These are phyloP conservation scores for Pterois miles DNA, from an alignment of 2,797 vertebrate species.

Conservation along the genomic window DNA sequence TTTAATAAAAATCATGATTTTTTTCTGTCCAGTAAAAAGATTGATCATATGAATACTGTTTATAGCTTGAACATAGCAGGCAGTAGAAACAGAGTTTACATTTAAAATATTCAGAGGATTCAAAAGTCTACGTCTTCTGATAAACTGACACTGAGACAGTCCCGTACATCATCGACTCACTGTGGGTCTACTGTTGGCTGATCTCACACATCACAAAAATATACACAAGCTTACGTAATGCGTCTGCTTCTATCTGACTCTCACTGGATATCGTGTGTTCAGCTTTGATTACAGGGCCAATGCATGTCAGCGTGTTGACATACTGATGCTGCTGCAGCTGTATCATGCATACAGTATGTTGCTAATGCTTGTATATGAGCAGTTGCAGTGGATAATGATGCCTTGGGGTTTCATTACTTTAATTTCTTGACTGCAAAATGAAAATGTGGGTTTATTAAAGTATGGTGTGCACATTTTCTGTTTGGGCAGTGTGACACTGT, in stretches of 20 bases:
- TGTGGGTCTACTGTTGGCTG: slow-evolving; percentile 60
- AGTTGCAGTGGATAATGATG: too few relatives aligned
- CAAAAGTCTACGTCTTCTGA: slow-evolving; percentile 73
- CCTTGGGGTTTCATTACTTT: background rate
- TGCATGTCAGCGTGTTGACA: background rate
- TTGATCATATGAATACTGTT: slow-evolving; percentile 77
- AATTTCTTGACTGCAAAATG: background rate
- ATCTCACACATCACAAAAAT: slow-evolving; percentile 25
- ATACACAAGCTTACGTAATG: background rate
- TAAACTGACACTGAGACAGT: slow-evolving; percentile 71
- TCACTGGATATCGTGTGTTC: background rate
- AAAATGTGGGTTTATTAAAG: background rate
- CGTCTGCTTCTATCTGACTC: background rate
- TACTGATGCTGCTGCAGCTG: background rate
- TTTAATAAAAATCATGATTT: slow-evolving; percentile 76
- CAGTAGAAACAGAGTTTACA: slow-evolving; percentile 80
- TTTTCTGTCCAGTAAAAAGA: slow-evolving; percentile 62
- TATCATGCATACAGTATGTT: background rate
- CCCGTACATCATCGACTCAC: slow-evolving; percentile 51
- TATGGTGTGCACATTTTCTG: background rate
- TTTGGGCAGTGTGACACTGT: background rate
- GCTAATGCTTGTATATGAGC: background rate
- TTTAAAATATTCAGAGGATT: slow-evolving; percentile 79
- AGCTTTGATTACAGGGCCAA: background rate
- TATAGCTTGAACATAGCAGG: slow-evolving; percentile 81